Percentiles rank a stretch among this genome's conserved stretches.
Conservation (phyloP, 2,888 invertebrate genomes). For the Pseudoips prasinana region DNA sequence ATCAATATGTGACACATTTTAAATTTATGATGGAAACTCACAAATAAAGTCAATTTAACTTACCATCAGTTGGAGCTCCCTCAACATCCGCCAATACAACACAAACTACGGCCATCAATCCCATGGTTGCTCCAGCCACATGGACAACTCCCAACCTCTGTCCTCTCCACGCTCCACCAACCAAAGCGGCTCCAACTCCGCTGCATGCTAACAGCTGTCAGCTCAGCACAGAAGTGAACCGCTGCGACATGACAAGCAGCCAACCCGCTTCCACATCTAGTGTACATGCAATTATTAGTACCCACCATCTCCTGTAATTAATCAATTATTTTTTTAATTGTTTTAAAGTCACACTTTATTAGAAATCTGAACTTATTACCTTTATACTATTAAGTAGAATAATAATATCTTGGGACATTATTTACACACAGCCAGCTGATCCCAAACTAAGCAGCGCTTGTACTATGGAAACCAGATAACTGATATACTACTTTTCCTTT, state of each 20-base stretch:
- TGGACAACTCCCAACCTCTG: slow-evolving; percentile 89
- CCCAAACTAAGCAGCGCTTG: too few species aligned
- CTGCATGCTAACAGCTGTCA: slow-evolving; percentile 93
- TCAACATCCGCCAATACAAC: slow-evolving; percentile 92
- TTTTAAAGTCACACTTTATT: too few species aligned
- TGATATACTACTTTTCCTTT: too few species aligned
- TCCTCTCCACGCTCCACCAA: slow-evolving; percentile 89
- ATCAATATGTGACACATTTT: too few species aligned
- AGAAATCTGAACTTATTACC: too few species aligned
- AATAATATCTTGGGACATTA: too few species aligned
- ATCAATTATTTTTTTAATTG: too few species aligned
- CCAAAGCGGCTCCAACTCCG: slow-evolving; percentile 90
- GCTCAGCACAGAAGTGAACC: slow-evolving; percentile 74
- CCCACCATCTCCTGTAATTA: slow-evolving; percentile 82
- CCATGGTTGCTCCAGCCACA: slow-evolving; percentile 89
- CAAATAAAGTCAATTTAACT: too few species aligned
- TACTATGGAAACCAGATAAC: too few species aligned
- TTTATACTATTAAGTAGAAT: too few species aligned
- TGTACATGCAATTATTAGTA: slow-evolving; percentile 88
- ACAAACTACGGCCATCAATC: slow-evolving; percentile 91
- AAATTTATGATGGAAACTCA: too few species aligned
- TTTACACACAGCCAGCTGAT: too few species aligned
- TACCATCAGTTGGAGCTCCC: slow-evolving; percentile 84
- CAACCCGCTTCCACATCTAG: slow-evolving; percentile 95
- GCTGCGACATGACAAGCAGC: slow-evolving; percentile 89